These are phyloP conservation scores for rat (Rattus norvegicus) DNA, from an alignment of 2,113 vertebrate species.

Conservation along the genomic window DNA sequence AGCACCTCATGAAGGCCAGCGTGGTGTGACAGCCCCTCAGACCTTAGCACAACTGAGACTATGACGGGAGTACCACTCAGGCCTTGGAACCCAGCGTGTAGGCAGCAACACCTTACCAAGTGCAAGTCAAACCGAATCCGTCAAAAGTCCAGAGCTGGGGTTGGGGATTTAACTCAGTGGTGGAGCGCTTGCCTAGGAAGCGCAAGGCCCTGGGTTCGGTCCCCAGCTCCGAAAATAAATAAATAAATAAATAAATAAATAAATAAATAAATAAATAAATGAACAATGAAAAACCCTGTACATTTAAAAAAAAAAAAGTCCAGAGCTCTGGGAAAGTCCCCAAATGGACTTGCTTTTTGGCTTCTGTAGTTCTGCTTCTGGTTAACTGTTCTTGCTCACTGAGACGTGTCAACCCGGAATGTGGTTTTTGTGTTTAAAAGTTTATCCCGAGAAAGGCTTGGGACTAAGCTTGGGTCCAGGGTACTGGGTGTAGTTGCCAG, in stretches of 20 bases:
- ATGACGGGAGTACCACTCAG: neutral
- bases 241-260: no score
- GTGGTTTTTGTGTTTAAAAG: neutral
- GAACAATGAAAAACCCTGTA: no score
- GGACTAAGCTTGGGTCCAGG: neutral
- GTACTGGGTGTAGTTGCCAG: neutral
- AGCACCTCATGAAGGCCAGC: neutral
- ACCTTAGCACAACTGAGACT: neutral
- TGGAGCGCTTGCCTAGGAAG: no score
- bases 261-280: no score
- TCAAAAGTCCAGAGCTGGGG: neutral
- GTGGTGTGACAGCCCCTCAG: neutral
- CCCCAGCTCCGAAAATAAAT: no score
- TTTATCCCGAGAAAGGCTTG: neutral
- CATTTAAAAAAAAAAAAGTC: no score
- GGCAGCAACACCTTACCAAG: neutral
- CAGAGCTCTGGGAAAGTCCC: neutral
- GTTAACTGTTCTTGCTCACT: neutral
- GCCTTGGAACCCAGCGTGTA: neutral
- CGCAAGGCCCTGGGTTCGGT: no score
- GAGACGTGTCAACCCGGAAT: neutral
- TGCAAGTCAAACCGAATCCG: neutral
- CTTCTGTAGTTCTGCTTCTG: neutral
- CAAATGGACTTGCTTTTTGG: neutral
- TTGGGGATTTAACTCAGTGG: no score